These are phyloP conservation scores for Sinocyclocheilus anophthalmus DNA, from an alignment of 2,113 vertebrate genomes.

Conservation along the genomic window DNA sequence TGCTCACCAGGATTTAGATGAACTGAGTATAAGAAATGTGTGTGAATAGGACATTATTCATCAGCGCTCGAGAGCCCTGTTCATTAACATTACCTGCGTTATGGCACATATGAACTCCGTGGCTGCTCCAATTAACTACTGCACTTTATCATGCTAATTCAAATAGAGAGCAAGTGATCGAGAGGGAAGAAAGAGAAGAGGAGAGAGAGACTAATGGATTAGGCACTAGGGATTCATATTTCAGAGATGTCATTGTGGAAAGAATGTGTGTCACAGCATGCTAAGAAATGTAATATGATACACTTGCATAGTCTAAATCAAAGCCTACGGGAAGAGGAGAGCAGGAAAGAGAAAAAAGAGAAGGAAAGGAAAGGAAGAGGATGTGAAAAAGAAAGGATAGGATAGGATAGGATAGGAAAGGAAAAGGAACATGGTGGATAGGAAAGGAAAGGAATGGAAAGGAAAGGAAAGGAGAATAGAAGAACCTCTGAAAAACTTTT, in stretches of 20 bases:
- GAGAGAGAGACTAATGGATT: slow-evolving; percentile 41
- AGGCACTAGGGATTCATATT: slow-evolving; percentile 44
- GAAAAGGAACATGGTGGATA: neutral
- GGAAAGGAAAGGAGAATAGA: neutral
- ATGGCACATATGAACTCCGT: neutral
- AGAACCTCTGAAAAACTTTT: too few species aligned
- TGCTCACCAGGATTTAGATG: neutral
- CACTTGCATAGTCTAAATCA: slow-evolving; percentile 37
- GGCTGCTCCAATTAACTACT: slow-evolving; percentile 30
- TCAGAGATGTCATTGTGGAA: slow-evolving; percentile 35
- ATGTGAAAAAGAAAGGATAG: neutral
- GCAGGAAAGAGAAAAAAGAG: neutral
- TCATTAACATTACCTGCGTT: slow-evolving; percentile 60
- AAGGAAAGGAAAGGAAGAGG: neutral
- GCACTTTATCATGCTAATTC: slow-evolving; percentile 36
- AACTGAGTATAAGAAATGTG: neutral
- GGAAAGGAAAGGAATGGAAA: neutral
- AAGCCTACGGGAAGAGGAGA: slow-evolving; percentile 8
- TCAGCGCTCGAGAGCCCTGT: slow-evolving; percentile 38
- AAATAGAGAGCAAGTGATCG: slow-evolving; percentile 23
- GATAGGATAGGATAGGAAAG: too few species aligned
- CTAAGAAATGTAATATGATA: slow-evolving; percentile 48
- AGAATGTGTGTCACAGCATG: slow-evolving; percentile 41
- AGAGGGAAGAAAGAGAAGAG: neutral
- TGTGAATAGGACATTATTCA: slow-evolving; percentile 49